phyloP scores from a whole-genome alignment of 1,140 invertebrate genomes.

The Sycophaga agraensis region DNA sequence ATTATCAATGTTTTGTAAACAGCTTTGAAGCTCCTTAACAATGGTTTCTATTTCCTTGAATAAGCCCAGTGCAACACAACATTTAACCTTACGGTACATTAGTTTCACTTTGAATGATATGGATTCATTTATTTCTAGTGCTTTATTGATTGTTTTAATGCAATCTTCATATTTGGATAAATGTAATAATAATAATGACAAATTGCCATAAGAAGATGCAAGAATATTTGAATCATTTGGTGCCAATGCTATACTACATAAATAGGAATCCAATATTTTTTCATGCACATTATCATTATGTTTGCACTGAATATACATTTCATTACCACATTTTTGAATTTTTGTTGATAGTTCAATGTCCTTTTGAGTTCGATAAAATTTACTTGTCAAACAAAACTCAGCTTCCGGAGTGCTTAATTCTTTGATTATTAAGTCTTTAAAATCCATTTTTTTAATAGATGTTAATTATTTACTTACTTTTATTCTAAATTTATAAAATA shows the following conservation, averaged over 20 bases:
- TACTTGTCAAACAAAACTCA: background rate
- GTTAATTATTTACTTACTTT: too few relatives aligned
- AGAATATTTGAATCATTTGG: background rate
- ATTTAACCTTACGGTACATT: constrained; percentile 4
- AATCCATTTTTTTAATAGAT: constrained; percentile 16
- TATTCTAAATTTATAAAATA: too few relatives aligned
- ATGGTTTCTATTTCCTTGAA: background rate
- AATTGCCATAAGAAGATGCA: constrained; percentile 5
- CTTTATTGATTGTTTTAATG: background rate
- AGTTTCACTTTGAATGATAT: background rate
- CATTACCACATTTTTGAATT: background rate
- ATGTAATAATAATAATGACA: constrained; percentile 10
- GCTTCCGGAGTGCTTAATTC: background rate
- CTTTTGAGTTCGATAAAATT: background rate
- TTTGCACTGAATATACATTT: background rate
- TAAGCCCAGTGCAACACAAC: background rate
- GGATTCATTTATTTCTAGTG: background rate
- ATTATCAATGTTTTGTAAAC: constrained; percentile 1
- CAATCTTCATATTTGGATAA: constrained; percentile 8
- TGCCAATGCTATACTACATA: constrained; percentile 1
- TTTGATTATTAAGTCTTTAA: background rate
- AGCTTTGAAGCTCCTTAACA: background rate
- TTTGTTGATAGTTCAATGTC: background rate
- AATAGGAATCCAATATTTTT: constrained; percentile 9
- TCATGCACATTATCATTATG: background rate